Base-by-base conservation (phyloP, 1,140 invertebrate genomes). In the Lasioglossum albipes region DNA sequence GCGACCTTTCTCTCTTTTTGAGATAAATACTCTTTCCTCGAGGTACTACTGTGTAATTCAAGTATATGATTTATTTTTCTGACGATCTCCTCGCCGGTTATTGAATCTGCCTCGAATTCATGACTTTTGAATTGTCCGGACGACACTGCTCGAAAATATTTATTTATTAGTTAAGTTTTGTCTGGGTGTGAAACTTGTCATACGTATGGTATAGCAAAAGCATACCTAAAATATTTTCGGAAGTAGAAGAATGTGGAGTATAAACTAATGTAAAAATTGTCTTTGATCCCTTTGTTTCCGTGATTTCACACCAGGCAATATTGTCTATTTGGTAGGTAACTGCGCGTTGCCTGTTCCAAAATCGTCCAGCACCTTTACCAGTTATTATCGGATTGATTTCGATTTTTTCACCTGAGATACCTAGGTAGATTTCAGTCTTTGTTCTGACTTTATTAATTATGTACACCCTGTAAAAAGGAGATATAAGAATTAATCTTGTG, bases 381-480 rank as follows among this genome's bases (percentile, higher is more conserved):
- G 94, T 88, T 96, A 95, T 87, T 20, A 97, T 94, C 3, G 97
- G 97, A 92, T 98, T 97, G 69, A 99, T 97, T 94, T 99, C 98
- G 75, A 99, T 96, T 90, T 97, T 97, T 86, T 98, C 97, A 22
- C 97, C 96, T 49, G 97, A 98, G 76, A 99, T 96, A 72, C 97
- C 97, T 61, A 98, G 93, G 87, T 97, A 96, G 7, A 98, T 96
- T 84, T 97, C 96, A 42, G 96, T 96, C 90, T 97, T 98, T 13
- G 96, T 94, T 86, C 96, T 93, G 59, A 98, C 94, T 94, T 96
- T 97, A 88, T 96, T 96, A 41, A 97, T 94, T 82, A 98, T 95
- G 83, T 95, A 94, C 4, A 98, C 96, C 88, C 95, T 95, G 69
- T 18, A 49, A 18, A 66, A 27, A 69, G 62, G 18, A 79, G 18